Conservation (phyloP, 2,888 invertebrate species). For the Acanthosepion lycidas region DNA sequence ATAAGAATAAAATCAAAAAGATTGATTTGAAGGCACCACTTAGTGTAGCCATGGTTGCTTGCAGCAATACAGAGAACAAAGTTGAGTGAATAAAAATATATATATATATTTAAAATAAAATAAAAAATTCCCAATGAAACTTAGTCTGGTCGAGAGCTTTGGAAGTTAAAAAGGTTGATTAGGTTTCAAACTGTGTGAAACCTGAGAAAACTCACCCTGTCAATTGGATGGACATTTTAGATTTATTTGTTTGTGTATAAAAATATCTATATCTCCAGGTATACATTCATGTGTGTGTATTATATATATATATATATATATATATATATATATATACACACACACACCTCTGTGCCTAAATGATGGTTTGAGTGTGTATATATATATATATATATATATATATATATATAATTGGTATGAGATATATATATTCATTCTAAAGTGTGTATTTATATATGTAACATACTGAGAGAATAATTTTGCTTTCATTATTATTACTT, state of each 20-base stretch:
- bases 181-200: not conserved
- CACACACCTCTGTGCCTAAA: too few relatives aligned
- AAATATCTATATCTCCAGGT: too few relatives aligned
- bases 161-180: not conserved
- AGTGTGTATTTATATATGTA: too few relatives aligned
- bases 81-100: not conserved
- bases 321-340: too few relatives aligned
- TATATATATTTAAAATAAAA: not conserved
- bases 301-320: too few relatives aligned
- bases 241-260: not conserved
- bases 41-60: slow-evolving; percentile 33
- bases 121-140: not conserved
- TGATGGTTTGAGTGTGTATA: too few relatives aligned
- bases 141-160: not conserved
- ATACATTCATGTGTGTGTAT: too few relatives aligned
- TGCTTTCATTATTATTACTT: too few relatives aligned
- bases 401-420: too few relatives aligned
- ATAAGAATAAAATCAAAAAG: slow-evolving; percentile 13
- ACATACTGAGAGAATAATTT: too few relatives aligned
- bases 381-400: too few relatives aligned
- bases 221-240: not conserved
- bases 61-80: not conserved
- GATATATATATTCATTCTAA: too few relatives aligned
- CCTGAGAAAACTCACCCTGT: not conserved
- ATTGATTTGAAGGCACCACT: not conserved